phyloP scores from a whole-genome alignment of 30 jellyfish, hydroid and myxozoan genomes.

The Sanderia malayensis region DNA sequence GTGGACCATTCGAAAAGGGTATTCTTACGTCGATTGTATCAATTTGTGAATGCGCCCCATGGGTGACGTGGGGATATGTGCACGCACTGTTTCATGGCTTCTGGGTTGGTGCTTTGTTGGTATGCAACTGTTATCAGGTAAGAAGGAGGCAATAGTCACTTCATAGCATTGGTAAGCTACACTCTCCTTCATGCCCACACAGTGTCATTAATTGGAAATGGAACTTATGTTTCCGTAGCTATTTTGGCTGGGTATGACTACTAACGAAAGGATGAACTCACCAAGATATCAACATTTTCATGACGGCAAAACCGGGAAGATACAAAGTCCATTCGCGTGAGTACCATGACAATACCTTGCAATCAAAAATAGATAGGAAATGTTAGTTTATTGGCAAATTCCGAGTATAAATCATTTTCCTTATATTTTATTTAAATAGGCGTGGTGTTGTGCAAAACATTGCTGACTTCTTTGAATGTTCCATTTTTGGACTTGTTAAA shows the following conservation, averaged over 20 bases:
- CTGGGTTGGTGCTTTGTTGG: constrained; percentile 83
- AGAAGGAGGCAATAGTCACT: too few relatives aligned
- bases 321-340: constrained; percentile 86
- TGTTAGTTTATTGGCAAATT: too few relatives aligned
- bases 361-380: background rate
- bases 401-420: too few relatives aligned
- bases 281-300: constrained; percentile 79
- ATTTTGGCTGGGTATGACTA: constrained; percentile 97
- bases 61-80: constrained; percentile 95
- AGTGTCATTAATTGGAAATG: too few relatives aligned
- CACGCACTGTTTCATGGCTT: constrained; percentile 79
- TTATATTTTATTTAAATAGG: too few relatives aligned
- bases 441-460: constrained; percentile 81
- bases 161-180: too few relatives aligned
- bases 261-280: constrained; percentile 92
- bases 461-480: constrained; percentile 84
- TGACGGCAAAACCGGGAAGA: constrained; percentile 68
- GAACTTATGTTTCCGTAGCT: too few relatives aligned
- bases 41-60: constrained; percentile 87
- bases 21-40: constrained; percentile 50
- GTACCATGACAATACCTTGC: constrained; percentile 14
- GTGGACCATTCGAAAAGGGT: constrained; percentile 86
- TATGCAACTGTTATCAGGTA: constrained; percentile 84
- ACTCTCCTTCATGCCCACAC: too few relatives aligned
- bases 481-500: constrained; percentile 81